phyloP scores from a whole-genome alignment of 1,140 invertebrate species.

The Odontomachus brunneus region DNA sequence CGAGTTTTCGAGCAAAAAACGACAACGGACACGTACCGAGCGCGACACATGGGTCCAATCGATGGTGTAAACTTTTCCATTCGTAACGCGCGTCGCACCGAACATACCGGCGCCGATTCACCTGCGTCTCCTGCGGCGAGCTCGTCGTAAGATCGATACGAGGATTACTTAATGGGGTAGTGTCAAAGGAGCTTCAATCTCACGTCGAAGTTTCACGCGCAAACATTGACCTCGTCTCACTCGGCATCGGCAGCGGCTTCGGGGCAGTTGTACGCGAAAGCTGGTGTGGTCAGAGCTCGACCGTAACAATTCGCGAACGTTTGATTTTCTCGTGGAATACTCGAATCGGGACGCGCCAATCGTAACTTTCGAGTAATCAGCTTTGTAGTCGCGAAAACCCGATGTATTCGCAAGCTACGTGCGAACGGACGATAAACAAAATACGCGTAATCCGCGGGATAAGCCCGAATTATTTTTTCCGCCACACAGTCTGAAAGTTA shows the following conservation, averaged over 20 bases:
- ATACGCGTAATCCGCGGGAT: too few species aligned
- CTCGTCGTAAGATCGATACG: background rate
- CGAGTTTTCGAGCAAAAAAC: too few species aligned
- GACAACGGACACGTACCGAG: too few species aligned
- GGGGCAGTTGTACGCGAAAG: background rate
- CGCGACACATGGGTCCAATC: too few species aligned
- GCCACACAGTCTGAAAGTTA: too few species aligned
- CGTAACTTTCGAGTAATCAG: background rate
- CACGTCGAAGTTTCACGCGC: constrained; percentile 47
- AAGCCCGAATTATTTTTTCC: too few species aligned
- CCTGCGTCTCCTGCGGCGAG: background rate
- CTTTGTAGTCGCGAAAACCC: background rate
- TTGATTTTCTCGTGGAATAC: background rate
- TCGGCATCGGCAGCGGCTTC: constrained; percentile 14
- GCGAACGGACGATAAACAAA: too few species aligned
- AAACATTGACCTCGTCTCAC: constrained; percentile 59
- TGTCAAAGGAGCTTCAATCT: constrained; percentile 33
- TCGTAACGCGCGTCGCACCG: too few species aligned
- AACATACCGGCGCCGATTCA: background rate
- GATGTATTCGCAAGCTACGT: too few species aligned
- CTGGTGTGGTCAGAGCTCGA: background rate
- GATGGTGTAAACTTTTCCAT: too few species aligned
- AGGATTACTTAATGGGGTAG: constrained; percentile 5
- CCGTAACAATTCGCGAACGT: background rate
- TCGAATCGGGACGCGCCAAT: background rate